Evolutionary conservation across 2,888 invertebrate species (phyloP).

Genomic region (Stratiomys singularior): DNA sequence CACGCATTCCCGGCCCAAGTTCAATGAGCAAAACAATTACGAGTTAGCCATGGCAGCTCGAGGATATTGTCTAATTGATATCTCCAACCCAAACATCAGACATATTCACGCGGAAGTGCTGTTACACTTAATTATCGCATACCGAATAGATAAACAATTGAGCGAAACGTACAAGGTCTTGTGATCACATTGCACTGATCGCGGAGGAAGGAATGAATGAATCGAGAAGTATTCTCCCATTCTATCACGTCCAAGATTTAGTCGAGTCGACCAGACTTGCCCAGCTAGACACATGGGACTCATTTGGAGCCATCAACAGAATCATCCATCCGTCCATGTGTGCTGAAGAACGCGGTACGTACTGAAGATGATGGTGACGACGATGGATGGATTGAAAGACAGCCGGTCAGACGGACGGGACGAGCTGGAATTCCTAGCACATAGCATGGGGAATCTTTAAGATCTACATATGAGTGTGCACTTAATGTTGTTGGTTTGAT

Average conservation of each 20-base stretch:
- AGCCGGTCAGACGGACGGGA: background rate
- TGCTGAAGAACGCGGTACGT: too few relatives aligned
- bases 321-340: background rate
- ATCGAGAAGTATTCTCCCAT: slow-evolving; percentile 1
- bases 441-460: slow-evolving; percentile 2
- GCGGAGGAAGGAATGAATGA: background rate
- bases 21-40: too few relatives aligned
- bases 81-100: background rate
- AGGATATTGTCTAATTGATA: too few relatives aligned
- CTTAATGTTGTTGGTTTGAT: background rate
- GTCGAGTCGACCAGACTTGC: slow-evolving; percentile 16
- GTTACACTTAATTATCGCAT: slow-evolving; percentile 19
- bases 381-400: slow-evolving; percentile 5
- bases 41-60: too few relatives aligned
- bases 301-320: slow-evolving; percentile 11
- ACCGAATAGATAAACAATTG: background rate
- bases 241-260: background rate
- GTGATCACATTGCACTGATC: too few relatives aligned
- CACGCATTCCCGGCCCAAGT: too few relatives aligned
- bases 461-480: background rate
- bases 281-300: slow-evolving; percentile 18
- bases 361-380: too few relatives aligned
- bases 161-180: background rate
- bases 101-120: background rate
- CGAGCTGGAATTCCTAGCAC: background rate